These are phyloP conservation scores for Tribolium madens DNA, from an alignment of 1,140 invertebrate genomes.

Conservation along the genomic window DNA sequence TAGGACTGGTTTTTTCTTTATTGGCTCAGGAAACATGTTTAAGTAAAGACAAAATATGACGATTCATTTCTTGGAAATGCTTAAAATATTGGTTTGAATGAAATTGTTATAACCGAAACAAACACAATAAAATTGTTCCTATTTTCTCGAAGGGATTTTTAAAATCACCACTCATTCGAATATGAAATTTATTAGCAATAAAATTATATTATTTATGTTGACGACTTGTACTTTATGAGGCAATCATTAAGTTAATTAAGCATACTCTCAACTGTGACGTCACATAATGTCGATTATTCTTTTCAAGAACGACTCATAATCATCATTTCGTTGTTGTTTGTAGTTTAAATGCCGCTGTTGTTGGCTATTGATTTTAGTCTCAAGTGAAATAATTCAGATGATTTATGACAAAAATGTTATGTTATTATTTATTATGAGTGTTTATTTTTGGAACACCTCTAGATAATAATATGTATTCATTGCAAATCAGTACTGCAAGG, in stretches of 20 bases:
- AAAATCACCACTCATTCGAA: background rate
- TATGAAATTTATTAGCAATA: slow-evolving; percentile 27
- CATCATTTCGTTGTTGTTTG: background rate
- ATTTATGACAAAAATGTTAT: background rate
- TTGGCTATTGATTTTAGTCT: slow-evolving; percentile 9
- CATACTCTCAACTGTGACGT: slow-evolving; percentile 14
- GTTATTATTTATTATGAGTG: background rate
- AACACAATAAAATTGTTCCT: slow-evolving; percentile 2
- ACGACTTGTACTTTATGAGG: background rate
- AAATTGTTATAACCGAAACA: background rate
- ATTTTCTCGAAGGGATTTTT: background rate
- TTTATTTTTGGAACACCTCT: background rate
- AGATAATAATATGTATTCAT: slow-evolving; percentile 2
- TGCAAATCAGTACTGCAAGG: slow-evolving; percentile 1
- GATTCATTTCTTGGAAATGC: no score
- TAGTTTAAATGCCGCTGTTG: no score
- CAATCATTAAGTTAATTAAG: slow-evolving; percentile 24
- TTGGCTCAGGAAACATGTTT: background rate
- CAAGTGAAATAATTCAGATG: background rate
- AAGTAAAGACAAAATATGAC: background rate
- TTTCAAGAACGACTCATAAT: background rate
- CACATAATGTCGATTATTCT: background rate
- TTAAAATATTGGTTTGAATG: no score
- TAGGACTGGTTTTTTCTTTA: background rate
- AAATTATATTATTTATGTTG: slow-evolving; percentile 17